phyloP scores from a whole-genome alignment of 2,113 vertebrate genomes.

The Malurus cyaneus region DNA sequence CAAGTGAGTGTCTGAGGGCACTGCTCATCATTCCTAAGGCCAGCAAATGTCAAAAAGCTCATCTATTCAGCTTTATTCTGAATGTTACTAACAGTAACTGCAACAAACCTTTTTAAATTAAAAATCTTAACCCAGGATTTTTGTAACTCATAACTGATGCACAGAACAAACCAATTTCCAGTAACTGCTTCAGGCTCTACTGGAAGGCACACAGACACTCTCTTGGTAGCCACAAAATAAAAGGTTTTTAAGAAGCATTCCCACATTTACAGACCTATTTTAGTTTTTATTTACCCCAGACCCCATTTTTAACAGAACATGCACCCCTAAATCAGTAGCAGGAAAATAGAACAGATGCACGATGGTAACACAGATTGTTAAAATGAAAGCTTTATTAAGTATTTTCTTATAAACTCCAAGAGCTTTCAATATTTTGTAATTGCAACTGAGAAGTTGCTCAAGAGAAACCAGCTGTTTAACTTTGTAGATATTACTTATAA shows the following conservation, averaged over 20 bases:
- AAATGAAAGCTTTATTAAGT: slow-evolving; percentile 34
- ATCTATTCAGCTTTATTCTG: background rate
- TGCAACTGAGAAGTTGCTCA: background rate
- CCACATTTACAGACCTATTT: background rate
- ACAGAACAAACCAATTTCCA: background rate
- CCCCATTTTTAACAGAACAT: background rate
- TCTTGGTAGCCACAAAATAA: background rate
- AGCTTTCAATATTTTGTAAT: background rate
- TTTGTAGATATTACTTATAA: background rate
- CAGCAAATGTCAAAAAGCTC: background rate
- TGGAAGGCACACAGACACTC: background rate
- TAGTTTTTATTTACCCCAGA: background rate
- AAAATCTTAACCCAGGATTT: background rate
- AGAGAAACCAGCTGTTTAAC: background rate
- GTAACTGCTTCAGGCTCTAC: background rate
- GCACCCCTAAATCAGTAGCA: background rate
- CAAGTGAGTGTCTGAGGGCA: background rate
- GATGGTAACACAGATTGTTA: fast-evolving
- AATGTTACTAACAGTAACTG: slow-evolving; percentile 66
- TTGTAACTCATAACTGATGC: background rate
- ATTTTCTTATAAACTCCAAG: background rate
- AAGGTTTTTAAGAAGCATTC: background rate
- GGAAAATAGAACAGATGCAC: background rate
- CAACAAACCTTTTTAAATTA: slow-evolving; percentile 68
- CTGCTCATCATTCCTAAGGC: background rate